These are phyloP conservation scores for Ophioderma brevispina DNA, from an alignment of 35 echinoderm and acorn worm species.

Conservation along the genomic window DNA sequence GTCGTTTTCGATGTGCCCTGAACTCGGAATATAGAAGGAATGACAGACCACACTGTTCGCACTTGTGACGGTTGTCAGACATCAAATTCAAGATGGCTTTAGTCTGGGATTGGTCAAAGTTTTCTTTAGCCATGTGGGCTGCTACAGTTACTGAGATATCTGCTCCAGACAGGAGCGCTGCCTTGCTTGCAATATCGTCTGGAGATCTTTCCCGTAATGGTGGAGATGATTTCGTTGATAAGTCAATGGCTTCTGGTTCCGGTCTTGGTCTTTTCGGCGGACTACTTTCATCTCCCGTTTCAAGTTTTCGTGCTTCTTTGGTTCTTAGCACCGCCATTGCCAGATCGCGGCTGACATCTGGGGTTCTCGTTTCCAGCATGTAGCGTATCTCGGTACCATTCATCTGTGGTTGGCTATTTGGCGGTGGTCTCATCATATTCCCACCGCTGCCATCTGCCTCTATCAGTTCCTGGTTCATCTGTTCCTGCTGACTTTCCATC, in stretches of 20 bases:
- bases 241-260: background rate
- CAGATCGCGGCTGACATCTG: background rate
- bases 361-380: slow-evolving; percentile 54
- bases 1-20: slow-evolving; percentile 86
- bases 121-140: slow-evolving; percentile 23
- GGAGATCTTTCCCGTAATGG: background rate
- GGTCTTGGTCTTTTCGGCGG: background rate
- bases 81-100: slow-evolving; percentile 82
- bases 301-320: background rate
- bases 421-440: background rate
- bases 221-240: background rate
- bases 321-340: background rate
- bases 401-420: background rate
- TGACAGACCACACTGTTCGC: slow-evolving; percentile 91
- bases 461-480: slow-evolving; percentile 54
- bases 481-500: slow-evolving; percentile 90
- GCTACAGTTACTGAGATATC: slow-evolving; percentile 2
- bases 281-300: background rate
- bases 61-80: slow-evolving; percentile 89
- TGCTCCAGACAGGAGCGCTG: background rate
- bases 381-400: slow-evolving; percentile 65
- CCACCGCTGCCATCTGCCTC: background rate
- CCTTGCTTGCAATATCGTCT: background rate
- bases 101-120: slow-evolving; percentile 45
- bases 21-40: slow-evolving; percentile 97